Percentiles rank a stretch among this genome's conserved stretches.
phyloP scores from a whole-genome alignment of 2,888 invertebrate genomes.

The Napeogenes inachia region DNA sequence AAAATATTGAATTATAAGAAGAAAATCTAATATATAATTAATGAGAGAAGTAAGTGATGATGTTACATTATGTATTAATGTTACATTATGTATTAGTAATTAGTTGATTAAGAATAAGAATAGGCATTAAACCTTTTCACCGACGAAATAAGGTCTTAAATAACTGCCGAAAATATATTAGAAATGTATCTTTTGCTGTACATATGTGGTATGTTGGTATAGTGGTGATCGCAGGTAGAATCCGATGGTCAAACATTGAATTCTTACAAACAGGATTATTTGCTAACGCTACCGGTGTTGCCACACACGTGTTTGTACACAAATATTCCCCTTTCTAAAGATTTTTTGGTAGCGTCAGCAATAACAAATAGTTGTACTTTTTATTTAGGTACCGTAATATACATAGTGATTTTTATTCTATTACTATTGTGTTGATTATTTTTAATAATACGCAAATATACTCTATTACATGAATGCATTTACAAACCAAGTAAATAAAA shows the following conservation, averaged over 20 bases:
- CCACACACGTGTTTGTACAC: conserved; percentile 66
- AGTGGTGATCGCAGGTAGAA: conserved; percentile 20
- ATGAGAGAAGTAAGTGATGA: too few species aligned
- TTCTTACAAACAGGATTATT: conserved; percentile 66
- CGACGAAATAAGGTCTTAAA: not conserved
- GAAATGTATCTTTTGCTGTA: too few species aligned
- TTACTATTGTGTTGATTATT: too few species aligned
- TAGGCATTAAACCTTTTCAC: not conserved
- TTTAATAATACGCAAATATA: too few species aligned
- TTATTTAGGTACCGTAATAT: too few species aligned
- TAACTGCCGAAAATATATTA: not conserved
- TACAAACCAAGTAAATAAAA: too few species aligned
- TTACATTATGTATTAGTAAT: too few species aligned
- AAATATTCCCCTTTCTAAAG: conserved; percentile 59
- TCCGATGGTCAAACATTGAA: conserved; percentile 57
- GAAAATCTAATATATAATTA: too few species aligned
- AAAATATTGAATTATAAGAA: too few species aligned
- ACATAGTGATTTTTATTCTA: too few species aligned
- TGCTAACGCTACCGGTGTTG: conserved; percentile 74
- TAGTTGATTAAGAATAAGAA: not conserved
- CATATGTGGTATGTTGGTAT: not conserved
- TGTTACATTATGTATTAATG: too few species aligned
- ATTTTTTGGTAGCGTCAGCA: conserved; percentile 59
- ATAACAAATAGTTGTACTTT: not conserved
- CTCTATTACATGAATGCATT: too few species aligned